Conservation (phyloP, 2,888 invertebrate genomes). For the Fragum sueziense region DNA sequence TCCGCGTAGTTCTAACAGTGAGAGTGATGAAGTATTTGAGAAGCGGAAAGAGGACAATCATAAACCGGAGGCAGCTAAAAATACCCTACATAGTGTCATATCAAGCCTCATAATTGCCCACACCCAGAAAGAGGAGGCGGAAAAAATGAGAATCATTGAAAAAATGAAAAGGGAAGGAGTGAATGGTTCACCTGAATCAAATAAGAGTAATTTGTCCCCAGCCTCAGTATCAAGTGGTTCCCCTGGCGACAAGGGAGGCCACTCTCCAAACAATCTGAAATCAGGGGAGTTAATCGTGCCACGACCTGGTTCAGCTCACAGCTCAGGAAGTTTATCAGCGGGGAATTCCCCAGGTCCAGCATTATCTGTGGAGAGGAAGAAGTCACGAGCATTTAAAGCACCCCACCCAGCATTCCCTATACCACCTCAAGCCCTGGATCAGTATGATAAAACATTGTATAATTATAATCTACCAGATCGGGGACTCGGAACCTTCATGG, state of each 20-base stretch:
- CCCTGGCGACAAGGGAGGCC: slow-evolving; percentile 21
- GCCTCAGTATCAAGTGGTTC: slow-evolving; percentile 13
- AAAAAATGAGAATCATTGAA: slow-evolving; percentile 35
- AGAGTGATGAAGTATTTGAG: slow-evolving; percentile 57
- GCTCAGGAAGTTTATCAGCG: slow-evolving; percentile 35
- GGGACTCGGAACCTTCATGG: slow-evolving; percentile 64
- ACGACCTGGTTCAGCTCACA: slow-evolving; percentile 35
- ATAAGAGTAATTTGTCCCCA: slow-evolving; percentile 1
- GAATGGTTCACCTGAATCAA: slow-evolving; percentile 23
- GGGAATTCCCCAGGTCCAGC: slow-evolving; percentile 26
- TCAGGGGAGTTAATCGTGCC: slow-evolving; percentile 34
- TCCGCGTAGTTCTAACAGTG: slow-evolving; percentile 14
- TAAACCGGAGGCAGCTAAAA: slow-evolving; percentile 24
- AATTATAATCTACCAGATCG: slow-evolving; percentile 77
- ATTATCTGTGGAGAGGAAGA: slow-evolving; percentile 32
- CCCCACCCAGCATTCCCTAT: slow-evolving; percentile 61
- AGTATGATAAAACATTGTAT: slow-evolving; percentile 65
- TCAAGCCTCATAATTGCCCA: slow-evolving; percentile 70
- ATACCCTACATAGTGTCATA: slow-evolving; percentile 67
- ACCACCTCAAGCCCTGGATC: slow-evolving; percentile 56
- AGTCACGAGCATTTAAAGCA: slow-evolving; percentile 34
- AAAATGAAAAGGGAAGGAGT: not conserved
- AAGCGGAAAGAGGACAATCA: slow-evolving; percentile 22
- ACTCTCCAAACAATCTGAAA: slow-evolving; percentile 28
- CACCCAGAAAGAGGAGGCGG: slow-evolving; percentile 51